These are phyloP conservation scores for Drosophila melanosoma DNA, from an alignment of 2,888 invertebrate genomes.

Conservation along the genomic window DNA sequence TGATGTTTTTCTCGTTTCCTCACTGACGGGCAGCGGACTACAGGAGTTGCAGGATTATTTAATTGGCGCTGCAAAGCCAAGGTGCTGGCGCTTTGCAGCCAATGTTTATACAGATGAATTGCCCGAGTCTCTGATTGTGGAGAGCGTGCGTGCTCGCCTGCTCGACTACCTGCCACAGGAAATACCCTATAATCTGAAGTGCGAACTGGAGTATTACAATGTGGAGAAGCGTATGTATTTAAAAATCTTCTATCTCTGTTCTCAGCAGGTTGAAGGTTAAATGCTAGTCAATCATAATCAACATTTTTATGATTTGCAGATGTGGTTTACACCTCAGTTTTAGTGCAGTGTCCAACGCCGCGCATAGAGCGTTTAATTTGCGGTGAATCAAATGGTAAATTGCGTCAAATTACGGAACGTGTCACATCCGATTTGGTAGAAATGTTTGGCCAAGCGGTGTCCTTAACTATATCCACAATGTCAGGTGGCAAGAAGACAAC, in stretches of 20 bases:
- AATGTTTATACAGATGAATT: constrained; percentile 90
- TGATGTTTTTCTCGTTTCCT: constrained; percentile 96
- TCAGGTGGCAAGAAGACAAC: constrained; percentile 46
- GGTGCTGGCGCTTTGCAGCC: constrained; percentile 89
- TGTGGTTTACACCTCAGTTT: constrained; percentile 86
- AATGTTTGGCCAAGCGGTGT: constrained; percentile 87
- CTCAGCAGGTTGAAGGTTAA: not conserved
- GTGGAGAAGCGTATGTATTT: constrained; percentile 86
- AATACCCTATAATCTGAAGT: constrained; percentile 92
- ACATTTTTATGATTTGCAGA: constrained; percentile 81
- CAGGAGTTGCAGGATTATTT: constrained; percentile 87
- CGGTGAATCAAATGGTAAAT: constrained; percentile 88
- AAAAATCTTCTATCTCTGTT: not conserved
- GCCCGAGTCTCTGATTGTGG: constrained; percentile 89
- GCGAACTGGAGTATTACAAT: constrained; percentile 89
- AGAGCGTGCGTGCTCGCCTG: constrained; percentile 92
- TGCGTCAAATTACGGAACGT: constrained; percentile 89
- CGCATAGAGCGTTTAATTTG: constrained; percentile 89
- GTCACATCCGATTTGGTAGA: constrained; percentile 88
- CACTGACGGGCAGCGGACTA: constrained; percentile 91
- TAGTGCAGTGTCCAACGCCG: constrained; percentile 88
- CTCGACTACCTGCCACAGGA: constrained; percentile 93
- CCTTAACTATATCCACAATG: constrained; percentile 82
- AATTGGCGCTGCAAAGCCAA: constrained; percentile 86
- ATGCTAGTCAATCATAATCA: not conserved